Conservation (phyloP, 2,888 invertebrate genomes). For the Drosophila borealis region DNA sequence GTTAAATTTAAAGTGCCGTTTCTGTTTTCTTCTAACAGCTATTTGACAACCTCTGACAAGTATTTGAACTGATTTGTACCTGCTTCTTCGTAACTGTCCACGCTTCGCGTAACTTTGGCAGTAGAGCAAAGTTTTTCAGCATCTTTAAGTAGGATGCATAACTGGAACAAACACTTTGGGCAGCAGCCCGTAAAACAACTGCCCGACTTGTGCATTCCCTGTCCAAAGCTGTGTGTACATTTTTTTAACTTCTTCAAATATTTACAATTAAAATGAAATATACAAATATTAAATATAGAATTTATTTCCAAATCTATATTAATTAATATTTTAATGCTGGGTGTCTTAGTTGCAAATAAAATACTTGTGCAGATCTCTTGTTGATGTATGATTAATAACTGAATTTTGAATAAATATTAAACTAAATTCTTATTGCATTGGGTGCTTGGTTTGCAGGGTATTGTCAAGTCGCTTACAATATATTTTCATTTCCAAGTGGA, state of each 20-base stretch:
- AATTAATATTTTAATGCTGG: too few relatives aligned
- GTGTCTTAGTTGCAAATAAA: too few relatives aligned
- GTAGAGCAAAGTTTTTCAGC: constrained; percentile 47
- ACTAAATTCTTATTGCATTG: too few relatives aligned
- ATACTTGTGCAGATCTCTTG: too few relatives aligned
- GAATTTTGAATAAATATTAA: too few relatives aligned
- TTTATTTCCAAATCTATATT: too few relatives aligned
- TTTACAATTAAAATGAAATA: too few relatives aligned
- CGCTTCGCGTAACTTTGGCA: constrained; percentile 18
- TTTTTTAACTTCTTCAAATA: background rate
- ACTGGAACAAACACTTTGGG: constrained; percentile 21
- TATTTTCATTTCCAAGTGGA: constrained; percentile 15
- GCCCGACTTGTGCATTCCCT: constrained; percentile 4
- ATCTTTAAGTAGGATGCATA: constrained; percentile 37
- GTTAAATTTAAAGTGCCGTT: too few relatives aligned
- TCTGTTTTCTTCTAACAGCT: constrained; percentile 6
- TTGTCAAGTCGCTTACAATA: background rate
- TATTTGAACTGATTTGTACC: constrained; percentile 30
- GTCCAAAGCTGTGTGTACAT: too few relatives aligned
- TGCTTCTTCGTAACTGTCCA: background rate
- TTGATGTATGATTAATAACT: too few relatives aligned
- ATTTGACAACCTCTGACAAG: constrained; percentile 12
- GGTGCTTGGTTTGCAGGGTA: constrained; percentile 5
- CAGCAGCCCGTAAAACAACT: constrained; percentile 12
- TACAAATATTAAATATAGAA: too few relatives aligned